Percentiles rank a stretch among this genome's conserved stretches.
Evolutionary conservation across 2,888 invertebrate genomes (phyloP).

Genomic region (Shargacucullia verbasci): DNA sequence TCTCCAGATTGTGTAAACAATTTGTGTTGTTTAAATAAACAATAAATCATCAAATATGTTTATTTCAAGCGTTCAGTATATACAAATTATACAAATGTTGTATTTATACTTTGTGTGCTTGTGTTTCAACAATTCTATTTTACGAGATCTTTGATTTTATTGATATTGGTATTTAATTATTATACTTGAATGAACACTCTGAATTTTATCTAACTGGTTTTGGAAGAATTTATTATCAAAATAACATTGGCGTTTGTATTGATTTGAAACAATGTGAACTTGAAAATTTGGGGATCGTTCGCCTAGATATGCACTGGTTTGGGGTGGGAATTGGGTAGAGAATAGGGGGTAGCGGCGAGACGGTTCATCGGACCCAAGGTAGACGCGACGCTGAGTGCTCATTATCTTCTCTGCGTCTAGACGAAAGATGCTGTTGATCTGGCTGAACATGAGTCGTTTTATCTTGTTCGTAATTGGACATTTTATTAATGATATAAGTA

Average conservation of each 20-base stretch:
- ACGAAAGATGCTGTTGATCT: constrained; percentile 57
- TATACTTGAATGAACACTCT: not conserved
- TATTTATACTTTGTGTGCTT: constrained; percentile 23
- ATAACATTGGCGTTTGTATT: constrained; percentile 22
- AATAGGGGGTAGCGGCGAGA: constrained; percentile 67
- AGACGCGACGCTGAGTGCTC: constrained; percentile 62
- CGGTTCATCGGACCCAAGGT: constrained; percentile 80
- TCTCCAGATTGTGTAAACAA: constrained; percentile 40
- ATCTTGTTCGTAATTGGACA: constrained; percentile 34
- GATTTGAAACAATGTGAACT: constrained; percentile 28
- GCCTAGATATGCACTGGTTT: constrained; percentile 28
- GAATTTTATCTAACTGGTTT: not conserved
- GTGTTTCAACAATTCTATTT: constrained; percentile 20
- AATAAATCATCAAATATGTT: constrained; percentile 29
- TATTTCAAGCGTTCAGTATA: constrained; percentile 22
- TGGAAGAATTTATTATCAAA: constrained; percentile 4
- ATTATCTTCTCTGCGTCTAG: constrained; percentile 70
- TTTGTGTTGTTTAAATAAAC: constrained; percentile 24
- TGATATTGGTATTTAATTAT: not conserved
- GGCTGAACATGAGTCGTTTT: constrained; percentile 23
- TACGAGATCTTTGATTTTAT: not conserved
- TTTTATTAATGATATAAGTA: constrained; percentile 21
- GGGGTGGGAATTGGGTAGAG: constrained; percentile 43
- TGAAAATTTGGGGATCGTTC: constrained; percentile 44
- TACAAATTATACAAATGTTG: constrained; percentile 8